A percentile compares a stretch with the other conserved stretches of the same genome.
Evolutionary conservation across 1,140 invertebrate genomes (phyloP).

Genomic region (Aphelenchoides avenae): DNA sequence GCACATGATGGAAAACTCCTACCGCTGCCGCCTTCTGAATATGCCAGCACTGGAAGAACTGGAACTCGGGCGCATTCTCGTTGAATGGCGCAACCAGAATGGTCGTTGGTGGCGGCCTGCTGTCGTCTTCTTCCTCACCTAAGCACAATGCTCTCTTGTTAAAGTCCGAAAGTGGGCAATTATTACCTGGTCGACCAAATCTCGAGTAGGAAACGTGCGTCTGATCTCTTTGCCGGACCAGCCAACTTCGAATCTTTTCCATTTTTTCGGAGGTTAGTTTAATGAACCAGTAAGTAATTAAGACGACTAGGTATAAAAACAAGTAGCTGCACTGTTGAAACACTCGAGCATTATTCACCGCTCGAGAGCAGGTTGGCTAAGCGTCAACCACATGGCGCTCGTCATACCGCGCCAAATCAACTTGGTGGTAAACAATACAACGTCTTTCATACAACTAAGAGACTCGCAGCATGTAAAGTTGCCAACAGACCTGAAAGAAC

Average conservation of each 20-base stretch:
- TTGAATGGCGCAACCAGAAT: slow-evolving; percentile 52
- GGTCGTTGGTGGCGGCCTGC: slow-evolving; percentile 44
- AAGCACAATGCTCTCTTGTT: neutral
- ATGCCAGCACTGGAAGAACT: slow-evolving; percentile 42
- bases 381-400: no score
- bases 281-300: neutral
- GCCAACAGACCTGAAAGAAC: no score
- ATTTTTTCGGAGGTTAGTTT: slow-evolving; percentile 22
- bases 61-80: slow-evolving; percentile 44
- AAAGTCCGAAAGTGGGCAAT: neutral
- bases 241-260: slow-evolving; percentile 34
- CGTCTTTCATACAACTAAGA: no score
- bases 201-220: slow-evolving; percentile 38
- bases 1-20: slow-evolving; percentile 20
- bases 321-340: neutral
- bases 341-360: no score
- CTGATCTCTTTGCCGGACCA: slow-evolving; percentile 38
- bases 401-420: no score
- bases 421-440: no score
- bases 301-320: neutral
- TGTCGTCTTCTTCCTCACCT: slow-evolving; percentile 37
- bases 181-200: slow-evolving; percentile 39
- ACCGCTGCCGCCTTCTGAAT: slow-evolving; percentile 48
- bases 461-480: no score
- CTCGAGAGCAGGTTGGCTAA: no score